A percentile compares a stretch with the other conserved stretches of the same genome.
These are phyloP conservation scores for Idris sp. DNA, from an alignment of 1,140 invertebrate species.

Conservation along the genomic window DNA sequence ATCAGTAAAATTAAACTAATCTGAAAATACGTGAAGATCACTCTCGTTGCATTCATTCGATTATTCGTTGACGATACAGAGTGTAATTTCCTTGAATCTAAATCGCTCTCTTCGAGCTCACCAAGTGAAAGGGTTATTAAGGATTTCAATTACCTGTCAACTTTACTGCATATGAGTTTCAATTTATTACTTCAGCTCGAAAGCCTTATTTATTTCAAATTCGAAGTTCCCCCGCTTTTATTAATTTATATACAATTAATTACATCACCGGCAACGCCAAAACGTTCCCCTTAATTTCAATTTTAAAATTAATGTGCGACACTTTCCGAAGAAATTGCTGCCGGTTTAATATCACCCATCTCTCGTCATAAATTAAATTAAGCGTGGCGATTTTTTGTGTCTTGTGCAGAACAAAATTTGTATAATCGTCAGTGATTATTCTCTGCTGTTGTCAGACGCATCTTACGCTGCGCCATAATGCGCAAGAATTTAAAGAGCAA, in stretches of 20 bases:
- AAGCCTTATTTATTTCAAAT: slow-evolving; percentile 13
- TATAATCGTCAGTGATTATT: slow-evolving; percentile 35
- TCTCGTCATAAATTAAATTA: slow-evolving; percentile 25
- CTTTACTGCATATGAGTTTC: slow-evolving; percentile 11
- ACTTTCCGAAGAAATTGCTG: slow-evolving; percentile 8
- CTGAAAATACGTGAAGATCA: slow-evolving; percentile 10
- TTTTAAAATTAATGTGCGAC: slow-evolving; percentile 12
- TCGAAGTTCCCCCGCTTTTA: background rate
- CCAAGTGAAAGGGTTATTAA: slow-evolving; percentile 19
- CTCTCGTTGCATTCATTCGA: slow-evolving; percentile 21
- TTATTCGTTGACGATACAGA: slow-evolving; percentile 27
- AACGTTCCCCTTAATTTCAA: slow-evolving; percentile 6
- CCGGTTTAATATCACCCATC: slow-evolving; percentile 14
- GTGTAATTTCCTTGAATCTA: slow-evolving; percentile 20
- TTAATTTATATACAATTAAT: slow-evolving; percentile 23
- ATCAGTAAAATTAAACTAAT: slow-evolving; percentile 18
- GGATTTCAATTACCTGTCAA: slow-evolving; percentile 24
- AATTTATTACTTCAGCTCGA: background rate
- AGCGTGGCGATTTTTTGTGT: slow-evolving; percentile 13
- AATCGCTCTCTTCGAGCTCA: background rate
- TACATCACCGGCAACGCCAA: too few relatives aligned
- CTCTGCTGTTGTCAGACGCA: slow-evolving; percentile 16
- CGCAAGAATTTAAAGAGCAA: slow-evolving; percentile 24
- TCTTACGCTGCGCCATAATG: slow-evolving; percentile 19
- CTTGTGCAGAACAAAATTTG: slow-evolving; percentile 13